Evolutionary conservation across 37 sponge, comb jelly and placozoan genomes (phyloP), one percentile per base, ranked within the genome.

Genomic region (Hexactinellida sp.): DNA sequence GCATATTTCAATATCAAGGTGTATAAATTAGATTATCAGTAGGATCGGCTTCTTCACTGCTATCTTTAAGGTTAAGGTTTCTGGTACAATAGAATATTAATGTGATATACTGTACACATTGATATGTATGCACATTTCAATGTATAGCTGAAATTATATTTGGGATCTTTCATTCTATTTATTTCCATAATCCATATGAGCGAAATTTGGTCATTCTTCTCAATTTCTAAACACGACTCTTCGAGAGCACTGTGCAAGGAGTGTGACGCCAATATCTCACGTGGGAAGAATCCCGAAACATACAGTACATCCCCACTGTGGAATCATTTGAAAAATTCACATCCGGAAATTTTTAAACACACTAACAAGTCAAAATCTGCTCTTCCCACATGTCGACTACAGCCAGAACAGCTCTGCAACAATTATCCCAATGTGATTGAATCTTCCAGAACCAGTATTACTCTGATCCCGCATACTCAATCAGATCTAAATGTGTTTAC

Each of bases 11-110:
- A 63, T 23, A 63, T 28, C 76, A 63, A 63, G 76, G 76, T 63
- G 76, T 25, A 63, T 63, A 63, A 63, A 63, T 47, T 63, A 63
- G 76, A 63, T 63, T 63, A 63, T 63, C 76, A 21, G 76, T 63
- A 28, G 28, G 76, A 23, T 28, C 19, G 76, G 76, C 76, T 63
- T 63, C 76, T 63, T 63, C 76, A 63, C 76, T 63, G 30, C 30
- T 63, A n/a, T n/a, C n/a, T n/a, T n/a, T n/a, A n/a, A n/a, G n/a
- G n/a, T n/a, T n/a, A n/a, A 63, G 76, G 76, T 63, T 63, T 63
- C 34, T 63, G 76, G 25, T 3, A 63, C 34, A n/a, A 28, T 63
- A 63, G 76, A 63, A 21, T 7, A 63, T 63, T 63, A 25, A 25
- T n/a, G n/a, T n/a, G n/a, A n/a, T n/a, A n/a, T n/a, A n/a, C n/a